phyloP scores from a whole-genome alignment of 2,113 vertebrate genomes.

The Pachyramphus minor region DNA sequence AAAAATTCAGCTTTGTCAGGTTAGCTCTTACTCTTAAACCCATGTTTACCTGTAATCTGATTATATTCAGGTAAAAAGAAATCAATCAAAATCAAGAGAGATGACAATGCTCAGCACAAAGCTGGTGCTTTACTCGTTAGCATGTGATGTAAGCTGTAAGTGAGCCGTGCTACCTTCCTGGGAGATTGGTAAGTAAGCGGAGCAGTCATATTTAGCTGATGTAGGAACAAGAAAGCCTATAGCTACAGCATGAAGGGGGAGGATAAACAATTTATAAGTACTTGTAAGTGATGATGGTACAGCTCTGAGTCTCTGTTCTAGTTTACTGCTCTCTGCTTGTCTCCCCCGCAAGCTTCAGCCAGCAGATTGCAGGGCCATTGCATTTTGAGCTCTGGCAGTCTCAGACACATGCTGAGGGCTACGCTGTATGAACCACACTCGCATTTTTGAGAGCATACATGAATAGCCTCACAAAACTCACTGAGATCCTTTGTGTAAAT shows the following conservation, averaged over 20 bases:
- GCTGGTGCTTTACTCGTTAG: neutral
- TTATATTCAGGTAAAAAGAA: neutral
- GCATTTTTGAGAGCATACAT: neutral
- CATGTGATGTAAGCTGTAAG: neutral
- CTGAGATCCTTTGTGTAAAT: conserved; percentile 23
- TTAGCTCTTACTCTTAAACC: neutral
- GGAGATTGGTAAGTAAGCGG: conserved; percentile 21
- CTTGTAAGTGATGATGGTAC: conserved; percentile 57
- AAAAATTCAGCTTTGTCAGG: neutral
- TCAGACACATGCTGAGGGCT: neutral
- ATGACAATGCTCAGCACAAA: neutral
- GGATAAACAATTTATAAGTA: conserved; percentile 65
- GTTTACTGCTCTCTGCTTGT: conserved; percentile 9
- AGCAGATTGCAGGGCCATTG: conserved; percentile 6
- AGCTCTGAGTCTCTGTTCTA: conserved; percentile 12
- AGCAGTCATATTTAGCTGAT: conserved; percentile 57
- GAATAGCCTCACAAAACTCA: conserved; percentile 10
- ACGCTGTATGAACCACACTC: neutral
- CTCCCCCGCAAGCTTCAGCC: conserved; percentile 7
- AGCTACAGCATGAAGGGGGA: conserved; percentile 47
- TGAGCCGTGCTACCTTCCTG: neutral
- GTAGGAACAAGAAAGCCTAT: conserved; percentile 61
- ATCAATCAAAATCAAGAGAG: neutral
- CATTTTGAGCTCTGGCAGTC: neutral
- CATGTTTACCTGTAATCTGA: neutral